Percentiles rank a stretch among this genome's conserved stretches.
Conservation (phyloP, 2,797 vertebrate genomes). For the Myoxocephalus aenaeus region DNA sequence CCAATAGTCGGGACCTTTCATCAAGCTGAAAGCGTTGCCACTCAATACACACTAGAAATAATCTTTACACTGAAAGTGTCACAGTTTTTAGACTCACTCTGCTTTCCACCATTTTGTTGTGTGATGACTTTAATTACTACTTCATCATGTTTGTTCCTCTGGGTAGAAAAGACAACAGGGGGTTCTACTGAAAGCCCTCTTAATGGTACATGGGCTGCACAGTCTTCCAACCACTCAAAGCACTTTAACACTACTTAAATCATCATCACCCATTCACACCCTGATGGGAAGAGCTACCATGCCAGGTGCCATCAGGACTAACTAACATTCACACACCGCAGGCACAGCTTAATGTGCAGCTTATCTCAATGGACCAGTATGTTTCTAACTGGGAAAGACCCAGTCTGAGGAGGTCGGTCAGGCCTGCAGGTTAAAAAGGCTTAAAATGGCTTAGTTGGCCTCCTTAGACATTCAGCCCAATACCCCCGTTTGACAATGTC, state of each 20-base stretch:
- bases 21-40: too few species aligned
- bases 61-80: background rate
- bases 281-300: too few species aligned
- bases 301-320: too few species aligned
- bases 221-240: too few species aligned
- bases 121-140: background rate
- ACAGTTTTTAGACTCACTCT: background rate
- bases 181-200: background rate
- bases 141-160: background rate
- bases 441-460: too few species aligned
- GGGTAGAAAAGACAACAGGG: background rate
- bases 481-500: too few species aligned
- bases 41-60: background rate
- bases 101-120: background rate
- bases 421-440: background rate
- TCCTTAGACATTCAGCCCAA: too few species aligned
- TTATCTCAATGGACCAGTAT: background rate
- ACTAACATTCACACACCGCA: too few species aligned
- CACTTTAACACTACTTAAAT: too few species aligned
- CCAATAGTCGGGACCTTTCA: too few species aligned
- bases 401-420: background rate
- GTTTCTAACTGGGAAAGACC: background rate
- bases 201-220: background rate
- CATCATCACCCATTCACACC: too few species aligned
- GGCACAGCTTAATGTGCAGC: too few species aligned